A percentile compares a stretch with the other conserved stretches of the same genome.
phyloP scores from a whole-genome alignment of 2,797 vertebrate species.

The Menidia menidia region DNA sequence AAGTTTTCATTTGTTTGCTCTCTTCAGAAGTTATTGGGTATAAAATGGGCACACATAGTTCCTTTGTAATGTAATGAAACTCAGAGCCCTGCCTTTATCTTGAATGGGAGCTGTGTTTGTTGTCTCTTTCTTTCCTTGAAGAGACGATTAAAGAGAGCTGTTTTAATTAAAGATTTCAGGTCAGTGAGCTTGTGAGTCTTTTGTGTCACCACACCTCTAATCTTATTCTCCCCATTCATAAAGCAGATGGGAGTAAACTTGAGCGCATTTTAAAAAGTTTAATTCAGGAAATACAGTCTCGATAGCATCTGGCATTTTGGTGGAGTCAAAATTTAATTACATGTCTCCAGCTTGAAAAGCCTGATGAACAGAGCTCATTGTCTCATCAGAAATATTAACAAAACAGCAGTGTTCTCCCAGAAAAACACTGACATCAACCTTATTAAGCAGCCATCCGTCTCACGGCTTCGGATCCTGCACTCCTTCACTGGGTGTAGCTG shows the following conservation, averaged over 20 bases:
- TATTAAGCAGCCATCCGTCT: not conserved
- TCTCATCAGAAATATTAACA: not conserved
- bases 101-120: constrained; percentile 13
- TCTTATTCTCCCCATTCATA: constrained; percentile 28
- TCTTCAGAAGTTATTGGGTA: constrained; percentile 9
- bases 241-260: constrained; percentile 19
- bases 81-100: constrained; percentile 25
- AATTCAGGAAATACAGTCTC: constrained; percentile 3
- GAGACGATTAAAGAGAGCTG: constrained; percentile 24
- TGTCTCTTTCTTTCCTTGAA: constrained; percentile 7
- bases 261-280: constrained; percentile 3
- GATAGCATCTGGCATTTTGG: constrained; percentile 12
- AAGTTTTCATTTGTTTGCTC: no score
- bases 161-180: constrained; percentile 46
- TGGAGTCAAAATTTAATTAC: constrained; percentile 25
- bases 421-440: not conserved
- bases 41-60: not conserved
- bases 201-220: constrained; percentile 21
- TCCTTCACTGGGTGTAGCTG: constrained; percentile 9
- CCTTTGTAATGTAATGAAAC: constrained; percentile 33
- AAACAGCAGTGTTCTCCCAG: not conserved
- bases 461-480: constrained; percentile 3
- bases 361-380: not conserved
- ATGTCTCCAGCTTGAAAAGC: constrained; percentile 15
- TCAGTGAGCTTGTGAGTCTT: constrained; percentile 26